Conservation (phyloP, 2,797 vertebrate species). For the Apogon hyalosoma region DNA sequence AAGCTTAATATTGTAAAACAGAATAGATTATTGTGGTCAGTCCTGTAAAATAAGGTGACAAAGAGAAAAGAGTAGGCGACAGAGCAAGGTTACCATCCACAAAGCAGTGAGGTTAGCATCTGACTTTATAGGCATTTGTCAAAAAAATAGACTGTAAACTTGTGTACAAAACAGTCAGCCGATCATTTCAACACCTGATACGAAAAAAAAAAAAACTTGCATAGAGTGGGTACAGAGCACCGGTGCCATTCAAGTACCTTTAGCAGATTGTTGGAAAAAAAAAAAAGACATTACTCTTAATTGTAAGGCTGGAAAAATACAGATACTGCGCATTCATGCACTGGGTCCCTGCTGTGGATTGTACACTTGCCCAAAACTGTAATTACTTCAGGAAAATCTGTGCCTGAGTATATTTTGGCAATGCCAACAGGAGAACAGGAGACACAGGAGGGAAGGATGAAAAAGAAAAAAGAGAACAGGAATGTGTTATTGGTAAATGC, state of each 20-base stretch:
- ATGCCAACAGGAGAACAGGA: background rate
- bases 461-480: background rate
- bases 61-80: background rate
- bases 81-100: background rate
- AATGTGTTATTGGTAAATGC: constrained; percentile 18
- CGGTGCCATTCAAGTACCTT: constrained; percentile 6
- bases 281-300: background rate
- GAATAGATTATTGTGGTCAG: constrained; percentile 6
- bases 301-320: constrained; percentile 3
- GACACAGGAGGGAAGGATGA: background rate
- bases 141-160: background rate
- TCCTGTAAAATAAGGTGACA: constrained; percentile 13
- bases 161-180: background rate
- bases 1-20: constrained; percentile 4
- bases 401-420: constrained; percentile 12
- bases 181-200: constrained; percentile 27
- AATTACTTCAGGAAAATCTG: constrained; percentile 34
- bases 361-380: constrained; percentile 16
- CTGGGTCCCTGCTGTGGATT: background rate
- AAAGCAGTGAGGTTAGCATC: background rate
- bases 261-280: constrained; percentile 9
- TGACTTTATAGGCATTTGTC: background rate
- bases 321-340: background rate
- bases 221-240: constrained; percentile 2
- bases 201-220: constrained; percentile 3